Percentiles rank a stretch among this genome's conserved stretches.
Conservation (phyloP, 1,140 invertebrate species). For the Penaeus vannamei region DNA sequence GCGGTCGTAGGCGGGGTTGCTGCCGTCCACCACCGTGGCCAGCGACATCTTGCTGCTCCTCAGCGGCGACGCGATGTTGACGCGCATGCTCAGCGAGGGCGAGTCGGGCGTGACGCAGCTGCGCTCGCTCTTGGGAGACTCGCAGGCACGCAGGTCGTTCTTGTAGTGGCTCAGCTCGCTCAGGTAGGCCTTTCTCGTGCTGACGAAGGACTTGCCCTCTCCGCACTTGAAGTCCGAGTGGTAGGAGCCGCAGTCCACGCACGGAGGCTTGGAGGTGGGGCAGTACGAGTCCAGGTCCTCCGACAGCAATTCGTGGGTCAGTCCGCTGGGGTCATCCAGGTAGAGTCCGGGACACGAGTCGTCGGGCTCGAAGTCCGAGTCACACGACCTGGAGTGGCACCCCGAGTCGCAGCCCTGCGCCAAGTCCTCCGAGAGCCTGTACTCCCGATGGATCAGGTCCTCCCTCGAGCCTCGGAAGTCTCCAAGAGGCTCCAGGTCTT, state of each 20-base stretch:
- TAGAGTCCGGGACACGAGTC: slow-evolving; percentile 43
- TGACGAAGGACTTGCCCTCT: not conserved
- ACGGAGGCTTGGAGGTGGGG: not conserved
- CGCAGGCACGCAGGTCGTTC: slow-evolving; percentile 47
- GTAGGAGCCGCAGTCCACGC: slow-evolving; percentile 35
- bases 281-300: not conserved
- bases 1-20: slow-evolving; percentile 50
- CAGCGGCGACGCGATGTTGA: slow-evolving; percentile 51
- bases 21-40: slow-evolving; percentile 54
- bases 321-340: slow-evolving; percentile 32
- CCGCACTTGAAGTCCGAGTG: slow-evolving; percentile 20
- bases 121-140: slow-evolving; percentile 45
- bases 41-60: slow-evolving; percentile 60
- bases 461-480: slow-evolving; percentile 42
- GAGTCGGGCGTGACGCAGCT: slow-evolving; percentile 57
- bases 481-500: slow-evolving; percentile 22
- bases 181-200: slow-evolving; percentile 18
- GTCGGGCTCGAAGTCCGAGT: slow-evolving; percentile 53
- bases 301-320: not conserved
- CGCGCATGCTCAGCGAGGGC: slow-evolving; percentile 53
- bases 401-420: not conserved
- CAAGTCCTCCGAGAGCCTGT: not conserved
- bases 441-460: slow-evolving; percentile 31
- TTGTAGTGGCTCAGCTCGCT: slow-evolving; percentile 39
- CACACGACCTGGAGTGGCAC: slow-evolving; percentile 26